phyloP scores from a whole-genome alignment of 37 sponge, comb jelly and placozoan genomes.

The Theonella swinhoei region DNA sequence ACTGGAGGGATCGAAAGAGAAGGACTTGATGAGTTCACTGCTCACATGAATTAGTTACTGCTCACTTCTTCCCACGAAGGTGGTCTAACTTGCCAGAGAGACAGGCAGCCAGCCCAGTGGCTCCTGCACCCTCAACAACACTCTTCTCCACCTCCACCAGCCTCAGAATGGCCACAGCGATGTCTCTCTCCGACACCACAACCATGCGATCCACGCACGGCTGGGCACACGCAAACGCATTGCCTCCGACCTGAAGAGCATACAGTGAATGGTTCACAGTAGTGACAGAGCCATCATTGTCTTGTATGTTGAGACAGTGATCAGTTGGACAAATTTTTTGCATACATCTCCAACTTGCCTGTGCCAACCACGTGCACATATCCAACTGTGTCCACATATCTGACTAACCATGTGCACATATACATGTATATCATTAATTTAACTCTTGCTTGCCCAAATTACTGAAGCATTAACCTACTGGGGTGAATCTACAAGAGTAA shows the following conservation, averaged over 20 bases:
- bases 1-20: slow-evolving; percentile 17
- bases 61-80: slow-evolving; percentile 85
- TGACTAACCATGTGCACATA: too few species aligned
- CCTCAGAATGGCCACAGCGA: slow-evolving; percentile 81
- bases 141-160: slow-evolving; percentile 86
- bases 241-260: slow-evolving; percentile 60
- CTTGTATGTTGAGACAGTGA: too few species aligned
- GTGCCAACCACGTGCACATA: too few species aligned
- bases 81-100: slow-evolving; percentile 66
- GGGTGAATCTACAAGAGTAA: too few species aligned
- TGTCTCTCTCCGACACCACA: slow-evolving; percentile 62
- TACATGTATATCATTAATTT: too few species aligned
- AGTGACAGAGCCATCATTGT: too few species aligned
- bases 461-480: too few species aligned
- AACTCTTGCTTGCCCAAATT: too few species aligned
- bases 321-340: too few species aligned
- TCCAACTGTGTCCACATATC: too few species aligned
- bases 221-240: slow-evolving; percentile 81
- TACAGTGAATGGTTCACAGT: not conserved
- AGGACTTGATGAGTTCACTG: not conserved
- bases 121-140: slow-evolving; percentile 90
- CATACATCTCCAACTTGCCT: too few species aligned
- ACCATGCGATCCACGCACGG: slow-evolving; percentile 51
- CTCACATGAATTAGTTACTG: not conserved
- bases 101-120: slow-evolving; percentile 85